Evolutionary conservation across 2,797 vertebrate species (phyloP).

Genomic region (Arctocebus calabarensis): DNA sequence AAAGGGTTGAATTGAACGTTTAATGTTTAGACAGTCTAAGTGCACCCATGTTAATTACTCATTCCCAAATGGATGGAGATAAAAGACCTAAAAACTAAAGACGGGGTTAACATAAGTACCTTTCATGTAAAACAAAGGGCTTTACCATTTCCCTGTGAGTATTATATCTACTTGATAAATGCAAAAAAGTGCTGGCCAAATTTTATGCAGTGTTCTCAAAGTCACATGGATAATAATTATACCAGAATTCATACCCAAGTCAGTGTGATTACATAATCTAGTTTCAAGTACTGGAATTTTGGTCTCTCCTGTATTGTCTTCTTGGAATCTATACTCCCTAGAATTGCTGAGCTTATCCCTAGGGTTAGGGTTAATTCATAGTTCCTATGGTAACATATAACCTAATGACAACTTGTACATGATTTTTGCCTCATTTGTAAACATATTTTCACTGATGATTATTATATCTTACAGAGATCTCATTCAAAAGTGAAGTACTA

Average conservation of each 20-base stretch:
- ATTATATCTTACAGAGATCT: not conserved
- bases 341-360: not conserved
- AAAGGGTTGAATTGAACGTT: not conserved
- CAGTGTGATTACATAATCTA: not conserved
- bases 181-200: not conserved
- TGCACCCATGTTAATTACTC: not conserved
- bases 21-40: not conserved
- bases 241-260: not conserved
- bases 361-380: not conserved
- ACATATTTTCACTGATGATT: not conserved
- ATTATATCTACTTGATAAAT: not conserved
- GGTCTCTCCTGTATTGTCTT: not conserved
- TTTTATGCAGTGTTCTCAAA: not conserved
- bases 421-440: not conserved
- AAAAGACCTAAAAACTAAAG: not conserved
- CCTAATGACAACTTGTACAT: not conserved
- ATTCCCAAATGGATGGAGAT: not conserved
- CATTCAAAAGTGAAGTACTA: not conserved
- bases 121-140: not conserved
- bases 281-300: not conserved
- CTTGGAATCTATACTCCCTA: not conserved
- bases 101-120: fast-evolving
- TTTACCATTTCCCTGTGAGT: not conserved
- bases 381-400: not conserved
- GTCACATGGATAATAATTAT: not conserved